Percentiles rank a stretch among this genome's conserved stretches.
These are phyloP conservation scores for Cylas formicarius DNA, from an alignment of 1,140 invertebrate species.

Conservation along the genomic window DNA sequence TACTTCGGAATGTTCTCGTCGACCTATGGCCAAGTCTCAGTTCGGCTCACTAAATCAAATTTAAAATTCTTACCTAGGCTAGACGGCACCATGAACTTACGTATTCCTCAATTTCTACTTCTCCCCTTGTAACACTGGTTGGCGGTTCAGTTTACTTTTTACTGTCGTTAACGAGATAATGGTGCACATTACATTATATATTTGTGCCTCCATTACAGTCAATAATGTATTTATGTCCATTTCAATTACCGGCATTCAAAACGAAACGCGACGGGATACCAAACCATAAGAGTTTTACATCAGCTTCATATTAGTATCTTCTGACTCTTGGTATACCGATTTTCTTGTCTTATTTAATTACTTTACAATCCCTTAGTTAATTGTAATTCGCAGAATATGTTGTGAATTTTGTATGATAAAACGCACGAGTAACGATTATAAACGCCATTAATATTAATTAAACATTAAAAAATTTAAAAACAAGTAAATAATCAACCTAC, in stretches of 20 bases:
- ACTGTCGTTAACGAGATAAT: slow-evolving; percentile 14
- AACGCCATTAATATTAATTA: too few relatives aligned
- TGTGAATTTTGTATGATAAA: too few relatives aligned
- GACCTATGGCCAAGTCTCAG: not conserved
- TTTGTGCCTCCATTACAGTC: slow-evolving; percentile 16
- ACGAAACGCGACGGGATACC: not conserved
- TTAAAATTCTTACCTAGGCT: not conserved
- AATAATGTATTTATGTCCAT: slow-evolving; percentile 13
- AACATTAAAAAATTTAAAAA: too few relatives aligned
- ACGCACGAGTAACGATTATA: too few relatives aligned
- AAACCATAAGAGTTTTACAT: not conserved
- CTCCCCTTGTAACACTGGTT: not conserved
- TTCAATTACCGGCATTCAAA: slow-evolving; percentile 3
- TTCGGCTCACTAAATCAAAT: not conserved
- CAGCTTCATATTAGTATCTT: not conserved
- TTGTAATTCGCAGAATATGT: not conserved
- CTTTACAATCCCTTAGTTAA: not conserved
- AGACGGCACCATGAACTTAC: not conserved
- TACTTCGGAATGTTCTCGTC: not conserved
- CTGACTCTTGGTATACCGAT: too few relatives aligned
- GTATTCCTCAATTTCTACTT: too few relatives aligned
- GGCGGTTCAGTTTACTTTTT: slow-evolving; percentile 2
- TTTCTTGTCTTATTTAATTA: not conserved
- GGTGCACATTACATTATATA: slow-evolving; percentile 13
- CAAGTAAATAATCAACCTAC: too few relatives aligned